Conservation (phyloP, 2,113 vertebrate species). For the Eulacestoma nigropectus region DNA sequence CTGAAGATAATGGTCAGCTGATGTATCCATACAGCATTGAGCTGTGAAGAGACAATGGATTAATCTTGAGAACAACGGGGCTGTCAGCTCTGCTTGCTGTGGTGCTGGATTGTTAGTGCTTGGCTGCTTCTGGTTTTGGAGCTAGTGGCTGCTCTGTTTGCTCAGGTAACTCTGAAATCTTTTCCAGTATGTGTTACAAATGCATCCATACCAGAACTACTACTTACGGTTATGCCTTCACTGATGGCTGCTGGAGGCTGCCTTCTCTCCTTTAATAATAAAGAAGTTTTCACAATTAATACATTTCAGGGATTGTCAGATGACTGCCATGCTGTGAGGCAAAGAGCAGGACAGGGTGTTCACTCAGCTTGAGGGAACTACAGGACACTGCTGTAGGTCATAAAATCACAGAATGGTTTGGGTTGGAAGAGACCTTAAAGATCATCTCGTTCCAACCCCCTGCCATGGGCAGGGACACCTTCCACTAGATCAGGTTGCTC, state of each 20-base stretch:
- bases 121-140: neutral
- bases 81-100: neutral
- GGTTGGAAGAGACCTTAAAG: neutral
- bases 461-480: neutral
- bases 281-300: neutral
- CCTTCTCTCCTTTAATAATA: neutral
- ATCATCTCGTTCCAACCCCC: neutral
- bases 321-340: neutral
- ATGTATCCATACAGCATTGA: neutral
- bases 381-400: neutral
- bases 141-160: neutral
- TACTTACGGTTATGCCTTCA: neutral
- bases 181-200: neutral
- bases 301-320: neutral
- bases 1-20: neutral
- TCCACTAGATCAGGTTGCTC: neutral
- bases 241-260: neutral
- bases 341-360: neutral
- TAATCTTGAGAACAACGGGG: neutral
- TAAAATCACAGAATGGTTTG: neutral
- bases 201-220: neutral
- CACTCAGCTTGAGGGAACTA: neutral
- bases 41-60: neutral
- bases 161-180: neutral
- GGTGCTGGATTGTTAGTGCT: rapidly evolving